Base-by-base conservation (phyloP, 2,113 vertebrate genomes). In the Athene cunicularia region DNA sequence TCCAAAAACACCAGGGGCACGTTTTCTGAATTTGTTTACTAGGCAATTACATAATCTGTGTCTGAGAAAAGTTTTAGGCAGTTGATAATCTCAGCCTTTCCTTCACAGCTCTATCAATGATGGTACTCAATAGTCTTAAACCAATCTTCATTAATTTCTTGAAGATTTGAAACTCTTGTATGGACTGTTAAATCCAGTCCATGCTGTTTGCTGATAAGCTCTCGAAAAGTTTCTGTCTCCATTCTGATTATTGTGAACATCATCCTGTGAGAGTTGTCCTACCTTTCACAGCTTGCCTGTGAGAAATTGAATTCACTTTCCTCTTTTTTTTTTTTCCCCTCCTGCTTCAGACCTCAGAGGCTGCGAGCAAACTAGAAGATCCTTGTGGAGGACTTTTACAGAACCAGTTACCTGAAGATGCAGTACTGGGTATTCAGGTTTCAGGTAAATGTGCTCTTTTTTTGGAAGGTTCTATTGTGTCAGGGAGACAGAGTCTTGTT, bases 311-410 rank as follows among this genome's bases (percentile, higher is more conserved):
- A 56, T 88, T 62, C 1, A 4, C 15, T 77, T 77, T 17, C 43
- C 13, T 55, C 64, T 20, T 13, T 4, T 41, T 23, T 74, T 67
- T 20, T 13, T 4, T 41, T 23, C 67, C 49, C 21, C 16, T 35
- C 81, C 4, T 39, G 7, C 43, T 93, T 27, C 90, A 98, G 98
- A 94, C 80, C 33, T 97, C 96, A 74, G 62, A 91, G 50, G n/a
- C 81, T 63, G 87, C 96, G 75, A 90, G 81, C 37, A 81, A 84
- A 66, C 88, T 92, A 55, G 93, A 95, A 97, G 91, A 56, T 45
- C 41, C 49, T 47, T 58, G 59, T 64, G 90, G 74, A 83, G 62
- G 41, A 24, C 80, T 80, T 92, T 73, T 72, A 33, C 93, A 77
- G 72, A 63, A 81, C 37, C 56, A 59, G 43, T 41, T 11, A 16